Evolutionary conservation across 1,140 invertebrate species (phyloP).

Genomic region (Orius insidiosus): DNA sequence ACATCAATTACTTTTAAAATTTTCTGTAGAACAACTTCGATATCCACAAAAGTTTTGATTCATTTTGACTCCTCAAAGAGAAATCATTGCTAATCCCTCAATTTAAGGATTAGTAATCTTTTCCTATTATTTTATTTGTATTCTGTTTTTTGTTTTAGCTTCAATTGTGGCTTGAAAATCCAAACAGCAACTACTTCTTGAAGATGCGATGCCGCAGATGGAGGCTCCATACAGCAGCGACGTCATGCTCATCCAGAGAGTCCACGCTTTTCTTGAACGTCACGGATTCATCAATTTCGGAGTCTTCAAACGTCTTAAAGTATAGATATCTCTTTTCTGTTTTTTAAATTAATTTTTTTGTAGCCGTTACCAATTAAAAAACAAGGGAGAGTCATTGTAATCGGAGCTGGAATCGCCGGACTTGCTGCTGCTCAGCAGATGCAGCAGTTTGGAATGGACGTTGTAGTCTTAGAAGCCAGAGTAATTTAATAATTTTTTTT

Average conservation of each 20-base stretch:
- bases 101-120: too few relatives aligned
- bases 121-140: too few relatives aligned
- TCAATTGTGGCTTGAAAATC: conserved; percentile 95
- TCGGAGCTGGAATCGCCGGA: conserved; percentile 89
- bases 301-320: conserved; percentile 74
- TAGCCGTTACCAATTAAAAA: conserved; percentile 54
- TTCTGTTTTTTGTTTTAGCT: conserved; percentile 35
- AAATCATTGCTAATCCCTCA: too few relatives aligned
- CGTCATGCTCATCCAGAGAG: conserved; percentile 57
- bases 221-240: conserved; percentile 89
- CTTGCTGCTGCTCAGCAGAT: conserved; percentile 86
- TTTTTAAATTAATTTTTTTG: conserved; percentile 11
- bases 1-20: too few relatives aligned
- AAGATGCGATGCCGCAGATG: conserved; percentile 62
- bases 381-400: conserved; percentile 79
- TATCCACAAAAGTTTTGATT: too few relatives aligned
- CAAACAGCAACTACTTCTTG: conserved; percentile 74
- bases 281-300: conserved; percentile 99
- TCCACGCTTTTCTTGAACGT: conserved; percentile 84
- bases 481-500: conserved; percentile 28
- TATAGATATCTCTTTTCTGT: conserved; percentile 21
- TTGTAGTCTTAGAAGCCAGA: conserved; percentile 83
- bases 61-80: too few relatives aligned
- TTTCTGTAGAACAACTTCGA: too few relatives aligned
- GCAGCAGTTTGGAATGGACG: conserved; percentile 90